phyloP scores from a whole-genome alignment of 2,113 vertebrate species.

The Bufo bufo region DNA sequence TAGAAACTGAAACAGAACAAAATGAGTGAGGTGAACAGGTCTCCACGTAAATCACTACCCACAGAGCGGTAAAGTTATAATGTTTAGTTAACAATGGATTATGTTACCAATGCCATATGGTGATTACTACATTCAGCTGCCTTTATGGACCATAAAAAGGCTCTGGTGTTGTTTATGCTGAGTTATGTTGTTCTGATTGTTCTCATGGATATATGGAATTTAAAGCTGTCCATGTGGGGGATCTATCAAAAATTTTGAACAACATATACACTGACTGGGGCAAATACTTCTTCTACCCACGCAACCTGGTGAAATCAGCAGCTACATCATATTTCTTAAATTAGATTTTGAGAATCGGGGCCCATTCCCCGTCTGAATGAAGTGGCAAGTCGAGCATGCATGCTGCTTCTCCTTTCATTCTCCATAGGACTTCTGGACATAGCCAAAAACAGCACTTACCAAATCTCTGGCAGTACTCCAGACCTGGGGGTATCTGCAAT shows the following conservation, averaged over 20 bases:
- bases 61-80: not conserved
- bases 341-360: too few species aligned
- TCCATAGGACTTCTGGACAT: too few species aligned
- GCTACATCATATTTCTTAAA: too few species aligned
- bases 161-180: not conserved
- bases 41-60: not conserved
- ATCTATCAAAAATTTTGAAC: not conserved
- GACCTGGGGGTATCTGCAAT: too few species aligned
- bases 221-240: not conserved
- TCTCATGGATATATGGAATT: not conserved
- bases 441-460: too few species aligned
- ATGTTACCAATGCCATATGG: not conserved
- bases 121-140: not conserved
- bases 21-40: not conserved
- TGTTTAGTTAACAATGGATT: not conserved
- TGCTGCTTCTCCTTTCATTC: too few species aligned
- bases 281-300: too few species aligned
- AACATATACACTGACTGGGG: not conserved
- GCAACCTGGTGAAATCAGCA: too few species aligned
- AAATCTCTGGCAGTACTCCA: too few species aligned
- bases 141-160: not conserved
- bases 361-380: too few species aligned
- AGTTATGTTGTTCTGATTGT: not conserved
- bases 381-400: too few species aligned
- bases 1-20: not conserved